Base-by-base conservation (phyloP, 2,888 invertebrate species). In the Steinernema scapterisci region DNA sequence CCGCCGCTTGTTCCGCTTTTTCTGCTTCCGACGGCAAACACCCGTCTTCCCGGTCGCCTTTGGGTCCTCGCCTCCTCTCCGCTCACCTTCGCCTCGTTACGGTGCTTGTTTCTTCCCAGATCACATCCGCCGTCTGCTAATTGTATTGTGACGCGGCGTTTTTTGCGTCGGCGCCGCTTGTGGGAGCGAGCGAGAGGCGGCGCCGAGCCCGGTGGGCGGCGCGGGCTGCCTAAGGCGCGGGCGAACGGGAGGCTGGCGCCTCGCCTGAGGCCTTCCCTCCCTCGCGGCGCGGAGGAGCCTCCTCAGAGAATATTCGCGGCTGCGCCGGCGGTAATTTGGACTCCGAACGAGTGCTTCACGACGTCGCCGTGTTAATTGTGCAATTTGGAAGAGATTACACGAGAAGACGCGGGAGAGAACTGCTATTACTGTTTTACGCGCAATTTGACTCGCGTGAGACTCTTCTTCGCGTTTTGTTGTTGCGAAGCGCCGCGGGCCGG, bases 331-430 rank as follows among this genome's bases (percentile, higher is more conserved):
- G 63, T 63, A 63, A 63, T 63, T 63, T 63, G 19, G 63, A 63
- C 63, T 25, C 23, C 23, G 27, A 27, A 54, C 31, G 63, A 48
- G 48, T 48, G 48, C 48, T 31, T 25, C 63, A 25, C 63, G 63
- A 63, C 31, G 63, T 63, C 63, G 63, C 63, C 63, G 63, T 63
- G 63, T 63, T 63, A 63, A 63, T 63, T 63, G 63, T 63, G 63
- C 63, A 63, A 63, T 63, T 63, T 63, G 63, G n/a, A 63, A 25
- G 63, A 63, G 63, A 63, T 63, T 63, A 63, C 38, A 25, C 52
- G 48, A 16, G 38, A 38, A 9, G 38, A 38, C 38, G 27, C 38
- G 38, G 23, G 54, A 54, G 54, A 54, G 63, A 31, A 63, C 63
- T 63, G 63, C 63, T 63, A 63, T 63, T 63, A 63, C 63, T 63